phyloP scores from a whole-genome alignment of 2,113 vertebrate genomes.

The Silurus glanis region DNA sequence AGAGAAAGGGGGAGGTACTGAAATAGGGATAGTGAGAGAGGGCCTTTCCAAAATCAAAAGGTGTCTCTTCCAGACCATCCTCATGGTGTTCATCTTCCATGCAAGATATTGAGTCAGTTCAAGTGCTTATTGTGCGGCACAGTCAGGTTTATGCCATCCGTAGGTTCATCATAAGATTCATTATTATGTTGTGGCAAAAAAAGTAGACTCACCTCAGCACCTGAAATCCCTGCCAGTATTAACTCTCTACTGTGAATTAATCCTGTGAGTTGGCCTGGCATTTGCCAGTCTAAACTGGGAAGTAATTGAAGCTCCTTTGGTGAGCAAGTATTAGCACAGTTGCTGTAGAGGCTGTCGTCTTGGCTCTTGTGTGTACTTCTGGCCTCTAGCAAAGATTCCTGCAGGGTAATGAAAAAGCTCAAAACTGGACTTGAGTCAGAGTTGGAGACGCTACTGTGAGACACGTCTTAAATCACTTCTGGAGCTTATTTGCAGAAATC shows the following conservation, averaged over 20 bases:
- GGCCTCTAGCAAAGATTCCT: slow-evolving; percentile 38
- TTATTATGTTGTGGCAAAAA: not conserved
- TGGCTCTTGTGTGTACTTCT: slow-evolving; percentile 35
- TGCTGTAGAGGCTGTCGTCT: slow-evolving; percentile 39
- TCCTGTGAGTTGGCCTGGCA: slow-evolving; percentile 31
- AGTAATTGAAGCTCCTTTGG: slow-evolving; percentile 44
- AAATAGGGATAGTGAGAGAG: not conserved
- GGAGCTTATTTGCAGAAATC: slow-evolving; percentile 28
- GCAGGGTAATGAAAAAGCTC: slow-evolving; percentile 49
- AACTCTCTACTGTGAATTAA: slow-evolving; percentile 39
- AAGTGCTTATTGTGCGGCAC: not conserved
- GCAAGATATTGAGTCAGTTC: slow-evolving; percentile 6
- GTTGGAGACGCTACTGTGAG: slow-evolving; percentile 26
- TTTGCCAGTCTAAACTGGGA: slow-evolving; percentile 43
- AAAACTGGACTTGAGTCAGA: slow-evolving; percentile 39
- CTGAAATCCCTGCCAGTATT: slow-evolving; percentile 20
- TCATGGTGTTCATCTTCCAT: slow-evolving; percentile 34
- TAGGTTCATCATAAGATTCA: not conserved
- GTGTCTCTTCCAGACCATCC: slow-evolving; percentile 71
- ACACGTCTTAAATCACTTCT: slow-evolving; percentile 28
- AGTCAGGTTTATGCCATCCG: slow-evolving; percentile 8
- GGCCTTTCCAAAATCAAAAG: slow-evolving; percentile 68
- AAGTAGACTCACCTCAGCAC: slow-evolving; percentile 18
- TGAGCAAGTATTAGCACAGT: slow-evolving; percentile 30
- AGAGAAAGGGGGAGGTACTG: not conserved